phyloP scores from a whole-genome alignment of 2,113 vertebrate genomes.

The Scomber scombrus region DNA sequence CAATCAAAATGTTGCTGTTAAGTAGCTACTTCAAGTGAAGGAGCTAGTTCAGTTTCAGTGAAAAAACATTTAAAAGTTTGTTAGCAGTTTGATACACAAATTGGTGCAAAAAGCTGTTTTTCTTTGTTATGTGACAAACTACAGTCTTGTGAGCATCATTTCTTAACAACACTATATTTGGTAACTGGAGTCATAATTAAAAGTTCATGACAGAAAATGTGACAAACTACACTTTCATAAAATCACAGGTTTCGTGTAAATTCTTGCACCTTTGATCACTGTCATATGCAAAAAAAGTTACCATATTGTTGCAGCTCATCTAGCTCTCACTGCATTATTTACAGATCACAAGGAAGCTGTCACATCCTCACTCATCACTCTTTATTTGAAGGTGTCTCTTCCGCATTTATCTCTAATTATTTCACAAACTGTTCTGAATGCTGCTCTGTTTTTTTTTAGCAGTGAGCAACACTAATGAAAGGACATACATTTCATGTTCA shows the following conservation, averaged over 20 bases:
- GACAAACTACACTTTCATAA: conserved; percentile 19
- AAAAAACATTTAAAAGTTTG: background rate
- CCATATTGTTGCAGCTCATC: conserved; percentile 51
- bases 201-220: conserved; percentile 4
- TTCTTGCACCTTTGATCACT: conserved; percentile 35
- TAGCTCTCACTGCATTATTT: conserved; percentile 53
- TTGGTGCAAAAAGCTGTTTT: background rate
- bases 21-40: conserved; percentile 1
- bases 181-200: conserved; percentile 12
- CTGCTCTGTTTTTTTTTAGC: background rate
- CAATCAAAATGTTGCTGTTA: conserved; percentile 9
- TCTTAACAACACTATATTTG: conserved; percentile 22
- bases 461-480: background rate
- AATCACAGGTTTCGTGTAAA: conserved; percentile 53
- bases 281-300: conserved; percentile 16
- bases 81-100: background rate
- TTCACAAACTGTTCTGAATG: background rate
- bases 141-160: background rate
- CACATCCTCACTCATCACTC: conserved; percentile 30
- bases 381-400: conserved; percentile 34
- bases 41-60: conserved; percentile 14
- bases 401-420: conserved; percentile 34
- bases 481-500: background rate
- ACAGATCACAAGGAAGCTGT: conserved; percentile 52
- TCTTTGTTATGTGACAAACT: background rate